phyloP scores from a whole-genome alignment of 2,113 vertebrate genomes.

The Epinephelus moara region DNA sequence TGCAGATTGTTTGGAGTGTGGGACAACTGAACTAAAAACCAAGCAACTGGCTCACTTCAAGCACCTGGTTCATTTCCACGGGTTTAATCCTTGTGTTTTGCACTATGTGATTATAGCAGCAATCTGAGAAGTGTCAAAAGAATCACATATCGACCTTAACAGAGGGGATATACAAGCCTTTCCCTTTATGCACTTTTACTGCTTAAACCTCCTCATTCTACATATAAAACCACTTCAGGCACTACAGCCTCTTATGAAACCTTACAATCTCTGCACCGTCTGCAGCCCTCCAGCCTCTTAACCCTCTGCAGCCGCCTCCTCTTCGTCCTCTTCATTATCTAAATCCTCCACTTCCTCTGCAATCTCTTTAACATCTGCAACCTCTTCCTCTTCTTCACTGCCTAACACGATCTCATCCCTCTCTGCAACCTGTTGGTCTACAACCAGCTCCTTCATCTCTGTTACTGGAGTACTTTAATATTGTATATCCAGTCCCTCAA shows the following conservation, averaged over 20 bases:
- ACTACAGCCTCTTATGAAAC: constrained; percentile 43
- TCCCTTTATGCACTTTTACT: constrained; percentile 43
- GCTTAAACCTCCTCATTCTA: constrained; percentile 52
- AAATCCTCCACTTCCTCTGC: constrained; percentile 40
- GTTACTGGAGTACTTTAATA: constrained; percentile 5
- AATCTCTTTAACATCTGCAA: constrained; percentile 37
- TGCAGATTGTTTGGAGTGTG: constrained; percentile 43
- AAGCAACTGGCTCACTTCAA: constrained; percentile 22
- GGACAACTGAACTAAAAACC: constrained; percentile 26
- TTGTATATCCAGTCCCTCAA: constrained; percentile 5
- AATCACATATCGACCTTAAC: constrained; percentile 53
- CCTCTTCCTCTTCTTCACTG: constrained; percentile 10
- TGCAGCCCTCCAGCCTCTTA: constrained; percentile 52
- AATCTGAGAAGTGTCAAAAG: constrained; percentile 68
- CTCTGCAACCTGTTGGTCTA: constrained; percentile 44
- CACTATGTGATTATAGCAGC: constrained; percentile 42
- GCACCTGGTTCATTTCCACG: constrained; percentile 57
- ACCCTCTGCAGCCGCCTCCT: constrained; percentile 40
- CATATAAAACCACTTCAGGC: constrained; percentile 55
- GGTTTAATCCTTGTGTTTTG: constrained; percentile 58
- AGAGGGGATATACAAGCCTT: constrained; percentile 36
- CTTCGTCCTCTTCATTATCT: constrained; percentile 51
- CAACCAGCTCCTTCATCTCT: neutral
- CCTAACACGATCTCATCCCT: neutral
- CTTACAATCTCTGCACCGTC: constrained; percentile 39